Base-by-base conservation (phyloP, 2,888 invertebrate species). In the Drosophila kokeensis region DNA sequence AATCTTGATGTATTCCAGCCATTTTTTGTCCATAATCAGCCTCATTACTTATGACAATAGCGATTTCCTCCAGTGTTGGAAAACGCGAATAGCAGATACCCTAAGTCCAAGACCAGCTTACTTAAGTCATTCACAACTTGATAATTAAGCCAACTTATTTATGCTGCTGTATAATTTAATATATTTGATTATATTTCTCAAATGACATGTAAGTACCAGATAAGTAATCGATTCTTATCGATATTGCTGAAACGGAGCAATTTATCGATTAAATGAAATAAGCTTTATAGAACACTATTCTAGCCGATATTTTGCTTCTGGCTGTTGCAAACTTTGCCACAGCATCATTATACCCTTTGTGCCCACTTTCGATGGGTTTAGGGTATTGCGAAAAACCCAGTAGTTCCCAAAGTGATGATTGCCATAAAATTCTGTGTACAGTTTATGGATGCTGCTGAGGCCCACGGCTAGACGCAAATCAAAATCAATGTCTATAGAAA, bases 401-500 rank as follows among this genome's bases (percentile, higher is more conserved):
- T 83, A 76, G 82, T 81, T 81, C 69, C 62, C 73, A 70, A 81
- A 73, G 69, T 82, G 82, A 74, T 68, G 32, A 10, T 32, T 32
- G 81, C 80, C 80, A 77, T 80, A 49, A 77, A 74, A 71, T 66
- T 82, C 30, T 36, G 64, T 67, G 29, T 81, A 64, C 60, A 52
- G 61, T 59, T 61, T 71, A 40, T 66, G 36, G 53, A 38, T 53
- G 58, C 45, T 58, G 50, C 59, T 32, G 38, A 45, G 72, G 54
- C 58, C 54, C 65, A 40, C 10, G 65, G 78, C 80, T 69, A 79
- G 58, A 63, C 76, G 29, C 50, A 75, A 75, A 64, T 69, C 71
- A 81, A 68, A 75, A 63, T 71, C 79, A 81, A 81, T 74, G 74
- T 50, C 58, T 54, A 53, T 29, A 15, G 15, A n/a, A 40, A 42